Conservation (phyloP, 30 jellyfish, hydroid and myxozoan genomes). For the Cassiopea xamachana region DNA sequence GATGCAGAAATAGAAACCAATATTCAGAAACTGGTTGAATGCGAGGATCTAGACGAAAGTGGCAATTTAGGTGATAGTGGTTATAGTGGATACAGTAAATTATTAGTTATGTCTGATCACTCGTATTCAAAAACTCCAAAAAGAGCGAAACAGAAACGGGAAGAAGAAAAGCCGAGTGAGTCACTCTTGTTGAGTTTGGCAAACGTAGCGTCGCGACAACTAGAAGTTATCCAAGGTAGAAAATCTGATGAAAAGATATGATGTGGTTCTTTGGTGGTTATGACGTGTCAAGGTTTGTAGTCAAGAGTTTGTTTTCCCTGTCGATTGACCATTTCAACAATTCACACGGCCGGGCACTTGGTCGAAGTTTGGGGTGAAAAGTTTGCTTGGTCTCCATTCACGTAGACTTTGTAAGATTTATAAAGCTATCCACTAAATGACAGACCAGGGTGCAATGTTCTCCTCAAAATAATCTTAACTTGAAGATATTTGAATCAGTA, state of each 20-base stretch:
- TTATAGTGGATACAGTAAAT: slow-evolving; percentile 93
- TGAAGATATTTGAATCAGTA: no score
- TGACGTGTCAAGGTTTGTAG: slow-evolving; percentile 8
- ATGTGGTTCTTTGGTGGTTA: neutral
- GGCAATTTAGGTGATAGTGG: slow-evolving; percentile 95
- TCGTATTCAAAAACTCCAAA: slow-evolving; percentile 83
- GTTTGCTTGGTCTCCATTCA: no score
- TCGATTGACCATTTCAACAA: no score
- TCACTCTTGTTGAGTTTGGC: slow-evolving; percentile 79
- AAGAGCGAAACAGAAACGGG: slow-evolving; percentile 43
- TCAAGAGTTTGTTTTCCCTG: neutral
- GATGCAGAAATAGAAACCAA: slow-evolving; percentile 90
- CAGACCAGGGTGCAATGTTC: no score
- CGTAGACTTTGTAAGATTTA: no score
- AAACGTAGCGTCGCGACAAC: slow-evolving; percentile 90
- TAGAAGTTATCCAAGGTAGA: slow-evolving; percentile 58
- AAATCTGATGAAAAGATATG: slow-evolving; percentile 15
- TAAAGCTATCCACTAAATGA: no score
- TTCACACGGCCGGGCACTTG: no score
- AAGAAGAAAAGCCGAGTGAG: slow-evolving; percentile 16
- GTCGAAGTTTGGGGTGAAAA: no score
- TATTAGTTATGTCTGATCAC: slow-evolving; percentile 81
- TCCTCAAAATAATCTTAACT: no score
- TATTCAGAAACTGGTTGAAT: slow-evolving; percentile 83
- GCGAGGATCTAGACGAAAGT: slow-evolving; percentile 88